These are phyloP conservation scores for Drosophila rubida DNA, from an alignment of 2,888 invertebrate genomes.

Conservation along the genomic window DNA sequence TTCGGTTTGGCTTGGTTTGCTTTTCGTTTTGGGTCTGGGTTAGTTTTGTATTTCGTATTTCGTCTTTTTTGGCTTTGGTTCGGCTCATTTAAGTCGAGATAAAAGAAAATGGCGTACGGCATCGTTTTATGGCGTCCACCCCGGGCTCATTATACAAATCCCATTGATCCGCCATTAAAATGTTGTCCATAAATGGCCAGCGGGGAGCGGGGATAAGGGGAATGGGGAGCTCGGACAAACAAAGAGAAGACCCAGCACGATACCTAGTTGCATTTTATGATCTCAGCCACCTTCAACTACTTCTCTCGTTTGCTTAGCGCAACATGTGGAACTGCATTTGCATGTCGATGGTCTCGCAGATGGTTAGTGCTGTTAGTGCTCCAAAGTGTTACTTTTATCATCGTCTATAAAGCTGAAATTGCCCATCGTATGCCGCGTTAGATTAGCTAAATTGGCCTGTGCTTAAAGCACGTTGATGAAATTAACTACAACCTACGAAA, in stretches of 20 bases:
- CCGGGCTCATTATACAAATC: slow-evolving; percentile 71
- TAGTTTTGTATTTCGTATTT: slow-evolving; percentile 7
- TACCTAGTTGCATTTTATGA: slow-evolving; percentile 38
- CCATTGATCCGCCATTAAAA: slow-evolving; percentile 77
- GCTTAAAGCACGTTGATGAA: neutral
- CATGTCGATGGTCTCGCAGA: slow-evolving; percentile 5
- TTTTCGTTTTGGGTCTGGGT: slow-evolving; percentile 17
- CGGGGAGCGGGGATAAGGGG: neutral
- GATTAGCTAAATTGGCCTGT: slow-evolving; percentile 1
- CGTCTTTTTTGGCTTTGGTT: slow-evolving; percentile 18
- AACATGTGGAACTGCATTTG: slow-evolving; percentile 23
- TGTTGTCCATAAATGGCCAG: slow-evolving; percentile 44
- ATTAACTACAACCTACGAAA: neutral
- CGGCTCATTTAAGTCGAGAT: slow-evolving; percentile 41
- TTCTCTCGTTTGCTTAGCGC: neutral
- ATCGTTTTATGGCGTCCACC: slow-evolving; percentile 66
- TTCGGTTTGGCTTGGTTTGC: slow-evolving; percentile 36
- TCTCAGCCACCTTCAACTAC: slow-evolving; percentile 18
- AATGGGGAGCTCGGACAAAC: slow-evolving; percentile 26
- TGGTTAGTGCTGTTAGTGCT: neutral
- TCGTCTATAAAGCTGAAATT: slow-evolving; percentile 5
- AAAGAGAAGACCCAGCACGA: slow-evolving; percentile 10
- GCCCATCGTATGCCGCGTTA: neutral
- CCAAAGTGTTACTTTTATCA: slow-evolving; percentile 21
- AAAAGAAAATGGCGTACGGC: slow-evolving; percentile 65